Evolutionary conservation across 53 echinoderm and acorn worm genomes (phyloP), one percentile per base, ranked within the genome.

Genomic region (Mesocentrotus franciscanus): DNA sequence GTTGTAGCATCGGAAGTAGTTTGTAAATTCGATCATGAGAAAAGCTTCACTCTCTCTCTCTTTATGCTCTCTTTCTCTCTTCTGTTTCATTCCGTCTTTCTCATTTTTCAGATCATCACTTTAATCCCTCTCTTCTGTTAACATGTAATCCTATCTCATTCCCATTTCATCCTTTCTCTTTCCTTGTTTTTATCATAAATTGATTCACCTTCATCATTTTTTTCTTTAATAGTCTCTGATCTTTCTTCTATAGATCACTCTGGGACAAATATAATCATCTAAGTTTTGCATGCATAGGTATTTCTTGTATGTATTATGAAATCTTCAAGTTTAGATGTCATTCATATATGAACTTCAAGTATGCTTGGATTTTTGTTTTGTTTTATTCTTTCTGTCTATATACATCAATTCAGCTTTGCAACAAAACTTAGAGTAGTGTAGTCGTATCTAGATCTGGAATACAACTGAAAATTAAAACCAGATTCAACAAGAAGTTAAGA

Each of bases 251-350:
- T n/a, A n/a, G 10, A 81, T 39, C 81, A 18, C 42, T 7, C 22
- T 36, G 36, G 17, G 36, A 81, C 42, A 39, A 81, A 14, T 81
- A 81, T 20, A 81, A 17, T 42, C 81, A 71, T 71, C 34, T 32
- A 17, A 81, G 0, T 81, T 81, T 81, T 81, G 81, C 81, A 81
- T 81, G 81, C 81, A 81, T 39, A 81, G 5, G 39, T 81, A 81
- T 36, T 81, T 81, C 81, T 39, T 81, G 42, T 42, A 39, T 39
- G 81, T 81, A 18, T 22, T 81, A 36, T 36, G 36, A 42, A 78
- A 79, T 39, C 39, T 79, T 39, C 17, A 35, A 81, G 7, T 81
- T 9, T 81, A 81, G 42, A 42, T 81, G 42, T 81, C 36, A 81
- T 42, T 18, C 30, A 35, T 36, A 39, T 39, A 39, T 79, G 64